phyloP scores from a whole-genome alignment of 1,140 invertebrate species.

The Anadara kagoshimensis region DNA sequence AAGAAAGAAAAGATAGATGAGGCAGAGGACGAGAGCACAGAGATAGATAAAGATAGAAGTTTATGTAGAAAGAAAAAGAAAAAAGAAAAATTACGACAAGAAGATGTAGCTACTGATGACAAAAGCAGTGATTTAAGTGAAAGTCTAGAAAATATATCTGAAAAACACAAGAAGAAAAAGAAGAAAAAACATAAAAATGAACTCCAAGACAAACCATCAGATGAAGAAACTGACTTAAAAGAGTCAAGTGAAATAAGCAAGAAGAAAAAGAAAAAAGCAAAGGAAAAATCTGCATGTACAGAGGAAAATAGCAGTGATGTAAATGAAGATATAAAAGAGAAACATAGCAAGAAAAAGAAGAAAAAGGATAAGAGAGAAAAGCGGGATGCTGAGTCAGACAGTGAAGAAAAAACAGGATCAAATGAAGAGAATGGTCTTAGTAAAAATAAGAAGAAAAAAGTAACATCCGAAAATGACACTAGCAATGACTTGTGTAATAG shows the following conservation, averaged over 20 bases:
- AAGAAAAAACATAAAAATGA: slow-evolving; percentile 29
- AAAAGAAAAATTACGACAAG: too few relatives aligned
- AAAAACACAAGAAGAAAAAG: not conserved
- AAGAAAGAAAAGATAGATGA: too few relatives aligned
- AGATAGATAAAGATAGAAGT: too few relatives aligned
- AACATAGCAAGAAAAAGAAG: slow-evolving; percentile 6
- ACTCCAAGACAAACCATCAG: not conserved
- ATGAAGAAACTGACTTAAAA: slow-evolving; percentile 4
- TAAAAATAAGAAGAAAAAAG: slow-evolving; percentile 23
- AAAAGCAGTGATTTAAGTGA: too few relatives aligned
- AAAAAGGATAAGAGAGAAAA: not conserved
- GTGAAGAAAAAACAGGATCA: slow-evolving; percentile 9
- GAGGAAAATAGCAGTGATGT: too few relatives aligned
- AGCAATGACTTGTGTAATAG: not conserved
- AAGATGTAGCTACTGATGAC: too few relatives aligned
- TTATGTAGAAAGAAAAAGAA: too few relatives aligned
- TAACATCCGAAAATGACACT: slow-evolving; percentile 5
- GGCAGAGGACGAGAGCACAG: too few relatives aligned
- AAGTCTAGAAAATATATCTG: too few relatives aligned
- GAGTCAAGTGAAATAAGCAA: not conserved
- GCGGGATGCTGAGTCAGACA: not conserved
- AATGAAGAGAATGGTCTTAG: not conserved
- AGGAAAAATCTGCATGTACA: not conserved
- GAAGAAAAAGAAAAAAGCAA: not conserved
- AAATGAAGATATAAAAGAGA: slow-evolving; percentile 4